Base-by-base conservation (phyloP, 1,140 invertebrate genomes). In the Varroa destructor region DNA sequence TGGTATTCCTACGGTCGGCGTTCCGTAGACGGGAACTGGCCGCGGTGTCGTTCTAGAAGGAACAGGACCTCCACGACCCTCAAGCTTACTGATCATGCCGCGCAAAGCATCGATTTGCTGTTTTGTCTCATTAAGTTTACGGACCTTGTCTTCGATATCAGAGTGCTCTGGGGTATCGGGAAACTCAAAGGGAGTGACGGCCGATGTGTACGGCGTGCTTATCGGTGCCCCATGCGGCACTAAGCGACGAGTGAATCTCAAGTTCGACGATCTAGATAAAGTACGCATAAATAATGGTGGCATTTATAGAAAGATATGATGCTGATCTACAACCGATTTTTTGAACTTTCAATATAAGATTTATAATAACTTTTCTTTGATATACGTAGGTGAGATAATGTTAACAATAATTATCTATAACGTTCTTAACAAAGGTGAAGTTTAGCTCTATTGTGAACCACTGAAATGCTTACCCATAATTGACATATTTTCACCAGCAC, bases 111-210 rank as follows among this genome's bases (percentile, higher is more conserved):
- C 61, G 37, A 67, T 67, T 37, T 67, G 61, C 8, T 67, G 61
- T 37, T 67, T 67, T 12, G 61, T 67, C 36, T 67, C 61, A 37
- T 40, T 46, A 37, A 67, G 61, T 14, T 40, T 67, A 5, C 61
- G 61, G 36, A 67, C 61, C 37, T 67, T 67, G 40, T 67, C 61
- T 37, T 67, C 61, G 46, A 67, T 67, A 8, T 67, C 61, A 46
- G 61, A 67, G 5, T 67, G 61, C 12, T 67, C 61, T 2, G 61
- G 61, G 46, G 61, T 67, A 14, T 67, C 61, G 2, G 61, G 61
- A 8, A 67, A 67, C 40, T 67, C 61, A 37, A 67, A 67, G 12
- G n/a, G 14, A 5, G 37, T 67, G n/a, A 12, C 37, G 3, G 40
- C 61, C 1, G 61, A 67, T 2, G 14, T 67, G 61, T 67, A 67